A percentile compares a stretch with the other conserved stretches of the same genome.
phyloP scores from a whole-genome alignment of 37 sponge, comb jelly and placozoan species.

The Agelas oroides region DNA sequence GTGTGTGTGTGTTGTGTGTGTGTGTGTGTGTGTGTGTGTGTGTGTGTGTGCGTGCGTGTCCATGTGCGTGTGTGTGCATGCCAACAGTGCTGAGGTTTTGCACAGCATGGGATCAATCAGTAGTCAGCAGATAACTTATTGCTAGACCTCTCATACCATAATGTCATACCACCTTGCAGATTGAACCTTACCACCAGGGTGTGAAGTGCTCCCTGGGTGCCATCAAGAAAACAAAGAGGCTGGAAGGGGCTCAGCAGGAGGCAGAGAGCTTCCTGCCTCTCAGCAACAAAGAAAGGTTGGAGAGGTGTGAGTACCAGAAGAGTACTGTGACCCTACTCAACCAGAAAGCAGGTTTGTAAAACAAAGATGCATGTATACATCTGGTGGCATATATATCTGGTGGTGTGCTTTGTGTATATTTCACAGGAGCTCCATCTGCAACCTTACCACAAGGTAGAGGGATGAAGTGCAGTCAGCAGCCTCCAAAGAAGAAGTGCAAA shows the following conservation, averaged over 20 bases:
- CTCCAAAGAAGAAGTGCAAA: not conserved
- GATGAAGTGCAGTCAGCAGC: not conserved
- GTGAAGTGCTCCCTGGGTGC: not conserved
- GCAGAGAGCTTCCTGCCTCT: slow-evolving; percentile 16
- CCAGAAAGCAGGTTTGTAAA: no score
- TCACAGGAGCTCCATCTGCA: no score
- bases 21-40: not conserved
- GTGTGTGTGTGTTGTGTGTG: slow-evolving; percentile 3
- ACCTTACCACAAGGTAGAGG: no score
- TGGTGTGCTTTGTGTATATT: no score
- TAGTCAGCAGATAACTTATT: no score
- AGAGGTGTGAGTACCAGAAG: slow-evolving; percentile 28
- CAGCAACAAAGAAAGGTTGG: slow-evolving; percentile 26
- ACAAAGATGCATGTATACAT: no score
- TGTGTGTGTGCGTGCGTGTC: not conserved
- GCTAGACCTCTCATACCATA: no score
- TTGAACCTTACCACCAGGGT: slow-evolving; percentile 36
- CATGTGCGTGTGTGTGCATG: no score
- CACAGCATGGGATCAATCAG: no score
- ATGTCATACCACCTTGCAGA: not conserved
- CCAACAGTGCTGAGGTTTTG: no score
- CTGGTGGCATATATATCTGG: no score
- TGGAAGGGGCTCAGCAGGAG: slow-evolving; percentile 40
- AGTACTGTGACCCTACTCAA: not conserved
- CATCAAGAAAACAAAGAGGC: not conserved